These are phyloP conservation scores for Enteromius mattozi DNA, from an alignment of 2,797 vertebrate genomes.

Conservation along the genomic window DNA sequence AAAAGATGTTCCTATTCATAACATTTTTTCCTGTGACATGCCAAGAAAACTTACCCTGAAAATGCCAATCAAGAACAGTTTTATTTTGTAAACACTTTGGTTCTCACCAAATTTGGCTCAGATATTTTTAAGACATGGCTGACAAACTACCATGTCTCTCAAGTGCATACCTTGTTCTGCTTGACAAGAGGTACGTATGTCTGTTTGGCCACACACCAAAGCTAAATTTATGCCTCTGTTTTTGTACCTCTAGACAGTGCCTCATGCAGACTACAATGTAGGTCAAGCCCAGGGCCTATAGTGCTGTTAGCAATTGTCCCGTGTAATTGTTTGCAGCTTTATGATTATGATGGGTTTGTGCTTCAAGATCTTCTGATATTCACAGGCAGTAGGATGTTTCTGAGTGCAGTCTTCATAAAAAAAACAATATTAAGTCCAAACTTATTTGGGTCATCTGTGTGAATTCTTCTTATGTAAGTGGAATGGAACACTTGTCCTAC, in stretches of 20 bases:
- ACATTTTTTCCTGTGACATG: neutral
- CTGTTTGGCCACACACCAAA: neutral
- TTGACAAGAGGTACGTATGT: neutral
- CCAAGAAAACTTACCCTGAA: neutral
- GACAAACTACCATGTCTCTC: neutral
- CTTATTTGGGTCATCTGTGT: slow-evolving; percentile 28
- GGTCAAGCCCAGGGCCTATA: neutral
- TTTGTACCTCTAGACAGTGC: neutral
- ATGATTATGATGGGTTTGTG: slow-evolving; percentile 10
- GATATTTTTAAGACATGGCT: neutral
- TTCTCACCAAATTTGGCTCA: neutral
- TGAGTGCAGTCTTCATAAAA: slow-evolving; percentile 1
- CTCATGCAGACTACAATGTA: neutral
- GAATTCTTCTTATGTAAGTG: slow-evolving; percentile 39
- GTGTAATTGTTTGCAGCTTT: slow-evolving; percentile 17
- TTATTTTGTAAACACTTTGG: neutral
- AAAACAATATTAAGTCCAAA: neutral
- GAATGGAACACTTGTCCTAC: neutral
- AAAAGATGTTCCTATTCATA: neutral
- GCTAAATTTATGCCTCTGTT: neutral
- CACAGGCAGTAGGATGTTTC: neutral
- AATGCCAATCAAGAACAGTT: neutral
- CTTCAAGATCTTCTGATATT: slow-evolving; percentile 10
- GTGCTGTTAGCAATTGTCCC: neutral
- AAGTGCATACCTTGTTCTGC: neutral